These are phyloP conservation scores for Nymphalis io DNA, from an alignment of 1,140 invertebrate genomes.

Conservation along the genomic window DNA sequence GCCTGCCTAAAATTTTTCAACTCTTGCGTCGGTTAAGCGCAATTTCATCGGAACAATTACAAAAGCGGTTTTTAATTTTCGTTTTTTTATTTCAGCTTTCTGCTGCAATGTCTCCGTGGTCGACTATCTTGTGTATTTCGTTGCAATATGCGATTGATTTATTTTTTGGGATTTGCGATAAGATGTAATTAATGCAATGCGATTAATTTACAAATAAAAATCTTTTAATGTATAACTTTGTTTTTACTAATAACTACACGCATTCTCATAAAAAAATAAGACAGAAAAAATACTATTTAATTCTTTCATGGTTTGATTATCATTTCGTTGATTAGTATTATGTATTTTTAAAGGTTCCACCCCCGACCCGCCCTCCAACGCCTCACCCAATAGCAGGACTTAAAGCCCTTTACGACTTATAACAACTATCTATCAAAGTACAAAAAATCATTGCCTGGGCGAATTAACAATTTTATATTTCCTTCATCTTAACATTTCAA, in stretches of 20 bases:
- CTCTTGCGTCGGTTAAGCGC: constrained; percentile 51
- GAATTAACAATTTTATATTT: constrained; percentile 7
- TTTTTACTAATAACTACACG: background rate
- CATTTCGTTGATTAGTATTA: constrained; percentile 11
- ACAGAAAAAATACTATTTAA: background rate
- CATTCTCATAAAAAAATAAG: background rate
- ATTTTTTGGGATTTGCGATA: constrained; percentile 33
- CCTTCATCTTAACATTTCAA: background rate
- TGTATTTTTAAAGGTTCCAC: constrained; percentile 40
- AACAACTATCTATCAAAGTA: constrained; percentile 3
- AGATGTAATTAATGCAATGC: constrained; percentile 43
- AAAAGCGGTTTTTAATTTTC: constrained; percentile 46
- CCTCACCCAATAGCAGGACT: constrained; percentile 50
- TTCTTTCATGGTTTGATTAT: background rate
- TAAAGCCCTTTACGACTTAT: constrained; percentile 45
- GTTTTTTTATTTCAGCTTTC: constrained; percentile 48
- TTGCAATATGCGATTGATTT: constrained; percentile 37
- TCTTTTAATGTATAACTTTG: constrained; percentile 5
- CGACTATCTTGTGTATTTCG: background rate
- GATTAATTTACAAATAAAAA: constrained; percentile 30
- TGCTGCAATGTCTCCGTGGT: constrained; percentile 13
- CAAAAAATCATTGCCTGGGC: constrained; percentile 14
- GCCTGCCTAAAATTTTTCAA: constrained; percentile 59
- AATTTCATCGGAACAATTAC: constrained; percentile 55
- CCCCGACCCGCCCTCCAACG: constrained; percentile 49